phyloP scores from a whole-genome alignment of 1,140 invertebrate genomes.

The Belonocnema kinseyi region DNA sequence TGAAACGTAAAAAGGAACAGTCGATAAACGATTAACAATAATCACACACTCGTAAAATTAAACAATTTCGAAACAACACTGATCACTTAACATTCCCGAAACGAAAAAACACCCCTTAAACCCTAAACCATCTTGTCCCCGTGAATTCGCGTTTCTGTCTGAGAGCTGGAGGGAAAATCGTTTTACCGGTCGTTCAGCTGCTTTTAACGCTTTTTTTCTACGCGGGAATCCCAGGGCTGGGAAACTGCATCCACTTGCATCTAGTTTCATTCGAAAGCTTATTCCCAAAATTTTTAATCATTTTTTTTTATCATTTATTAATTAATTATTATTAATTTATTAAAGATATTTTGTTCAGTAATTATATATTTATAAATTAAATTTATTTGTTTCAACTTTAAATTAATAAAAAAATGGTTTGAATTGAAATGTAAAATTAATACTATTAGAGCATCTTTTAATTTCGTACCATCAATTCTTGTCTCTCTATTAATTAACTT shows the following conservation, averaged over 20 bases:
- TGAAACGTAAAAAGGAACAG: constrained; percentile 16
- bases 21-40: constrained; percentile 6
- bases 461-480: too few relatives aligned
- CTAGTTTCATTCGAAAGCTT: not conserved
- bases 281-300: not conserved
- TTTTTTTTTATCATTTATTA: not conserved
- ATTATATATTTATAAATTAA: too few relatives aligned
- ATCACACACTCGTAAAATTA: constrained; percentile 4
- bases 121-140: constrained; percentile 29
- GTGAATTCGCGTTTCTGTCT: constrained; percentile 19
- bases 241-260: not conserved
- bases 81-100: constrained; percentile 18
- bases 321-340: too few relatives aligned
- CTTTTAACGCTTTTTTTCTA: constrained; percentile 10
- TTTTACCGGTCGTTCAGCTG: not conserved
- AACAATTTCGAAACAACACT: constrained; percentile 14
- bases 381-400: too few relatives aligned
- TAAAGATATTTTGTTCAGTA: too few relatives aligned
- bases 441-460: too few relatives aligned
- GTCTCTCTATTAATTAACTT: too few relatives aligned
- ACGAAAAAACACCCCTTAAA: constrained; percentile 6
- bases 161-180: not conserved
- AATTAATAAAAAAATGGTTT: too few relatives aligned
- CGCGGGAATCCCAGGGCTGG: not conserved
- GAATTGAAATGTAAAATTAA: too few relatives aligned